Conservation (phyloP, 2,113 vertebrate genomes). For the Cettia cetti region DNA sequence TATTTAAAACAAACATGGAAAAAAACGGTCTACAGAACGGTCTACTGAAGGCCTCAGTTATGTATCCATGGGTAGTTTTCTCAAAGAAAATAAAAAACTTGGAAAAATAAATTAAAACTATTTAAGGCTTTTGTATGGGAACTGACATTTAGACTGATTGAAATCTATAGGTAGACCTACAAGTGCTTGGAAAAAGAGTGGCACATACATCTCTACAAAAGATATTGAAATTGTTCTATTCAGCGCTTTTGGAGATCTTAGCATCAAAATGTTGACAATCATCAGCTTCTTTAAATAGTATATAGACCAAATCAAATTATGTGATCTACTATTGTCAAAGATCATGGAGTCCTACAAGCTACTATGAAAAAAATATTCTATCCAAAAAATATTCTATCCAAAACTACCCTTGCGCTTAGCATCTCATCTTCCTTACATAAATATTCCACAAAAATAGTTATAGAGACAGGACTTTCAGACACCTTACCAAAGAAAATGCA, state of each 20-base stretch:
- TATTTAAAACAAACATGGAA: not conserved
- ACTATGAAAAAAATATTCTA: not conserved
- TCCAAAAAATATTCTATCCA: not conserved
- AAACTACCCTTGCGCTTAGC: not conserved
- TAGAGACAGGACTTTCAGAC: not conserved
- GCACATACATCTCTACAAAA: not conserved
- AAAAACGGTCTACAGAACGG: not conserved
- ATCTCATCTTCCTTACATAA: not conserved
- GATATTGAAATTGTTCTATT: not conserved
- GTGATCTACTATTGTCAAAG: not conserved
- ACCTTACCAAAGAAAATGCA: not conserved
- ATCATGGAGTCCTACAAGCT: fast-evolving
- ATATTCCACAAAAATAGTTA: not conserved
- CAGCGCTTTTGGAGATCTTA: not conserved
- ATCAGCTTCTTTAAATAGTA: not conserved
- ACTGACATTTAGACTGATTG: not conserved
- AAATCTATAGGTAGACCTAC: not conserved
- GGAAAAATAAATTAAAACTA: not conserved
- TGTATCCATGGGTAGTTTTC: not conserved
- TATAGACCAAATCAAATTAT: not conserved
- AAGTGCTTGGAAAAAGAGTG: not conserved
- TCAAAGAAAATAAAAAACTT: not conserved
- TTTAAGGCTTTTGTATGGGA: not conserved
- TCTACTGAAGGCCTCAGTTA: not conserved
- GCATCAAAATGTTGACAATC: not conserved